Evolutionary conservation across 2,797 vertebrate genomes (phyloP), one percentile per base, ranked within the genome.

Genomic region (Oreochromis mossambicus): DNA sequence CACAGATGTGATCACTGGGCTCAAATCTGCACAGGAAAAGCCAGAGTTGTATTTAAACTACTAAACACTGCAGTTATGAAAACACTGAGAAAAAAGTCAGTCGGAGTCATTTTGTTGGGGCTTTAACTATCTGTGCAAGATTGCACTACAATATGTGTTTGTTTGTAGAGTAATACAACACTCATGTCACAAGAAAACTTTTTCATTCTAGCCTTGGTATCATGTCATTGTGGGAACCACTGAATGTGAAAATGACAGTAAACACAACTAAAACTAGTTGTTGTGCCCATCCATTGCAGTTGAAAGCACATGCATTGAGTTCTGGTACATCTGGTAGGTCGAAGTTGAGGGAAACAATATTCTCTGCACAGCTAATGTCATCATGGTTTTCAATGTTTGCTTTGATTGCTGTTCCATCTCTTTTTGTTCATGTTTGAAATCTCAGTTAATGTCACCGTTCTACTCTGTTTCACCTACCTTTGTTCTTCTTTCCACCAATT

Each of bases 301-400:
- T 46, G 68, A 29, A 73, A 48, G 15, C 68, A 73, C 41, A 1
- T 29, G 41, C 14, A 48, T 48, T 19, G 14, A 73, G 68, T 10
- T 46, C 15, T 0, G 1, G 15, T 32, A 8, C 1, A 73, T 48
- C 41, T 48, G 10, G 24, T 19, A 48, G 15, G 10, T 48, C 6
- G 6, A 48, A 48, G 68, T 12, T 46, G 24, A 19, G 66, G 14
- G 38, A 46, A 29, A 29, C 24, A 0, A 73, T 7, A 29, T 29
- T 46, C 0, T 73, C 68, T 73, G 24, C 43, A 46, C 0, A 17
- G 66, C n/a, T 46, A 0, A 46, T 24, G 14, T n/a, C 10, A 10
- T 19, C 56, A 0, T 58, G 5, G 3, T 58, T 63, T 38, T 38
- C 3, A 10, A 63, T 63, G 11, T 63, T 7, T 36, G 1, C 19